Conservation (phyloP, 2,888 invertebrate genomes). For the Taphrorychus bicolor region DNA sequence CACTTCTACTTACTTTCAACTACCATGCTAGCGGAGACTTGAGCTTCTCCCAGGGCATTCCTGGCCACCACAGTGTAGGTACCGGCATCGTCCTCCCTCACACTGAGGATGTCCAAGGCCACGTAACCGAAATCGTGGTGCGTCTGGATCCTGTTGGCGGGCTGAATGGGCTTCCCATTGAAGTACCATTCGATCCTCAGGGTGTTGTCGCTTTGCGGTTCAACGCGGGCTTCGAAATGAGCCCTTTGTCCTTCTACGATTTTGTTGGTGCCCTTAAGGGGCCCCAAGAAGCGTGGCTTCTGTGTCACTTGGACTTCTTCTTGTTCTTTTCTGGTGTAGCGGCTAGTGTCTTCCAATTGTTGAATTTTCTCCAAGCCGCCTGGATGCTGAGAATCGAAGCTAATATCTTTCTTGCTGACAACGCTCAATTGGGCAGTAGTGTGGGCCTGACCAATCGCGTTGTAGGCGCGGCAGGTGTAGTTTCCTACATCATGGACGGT, state of each 20-base stretch:
- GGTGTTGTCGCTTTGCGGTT: constrained; percentile 92
- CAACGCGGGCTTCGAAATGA: constrained; percentile 93
- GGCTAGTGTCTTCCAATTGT: constrained; percentile 83
- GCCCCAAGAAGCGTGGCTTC: constrained; percentile 87
- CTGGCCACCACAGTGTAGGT: constrained; percentile 92
- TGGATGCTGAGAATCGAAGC: constrained; percentile 91
- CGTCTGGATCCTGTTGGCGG: constrained; percentile 90
- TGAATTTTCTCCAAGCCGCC: constrained; percentile 92
- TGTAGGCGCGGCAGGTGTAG: constrained; percentile 89
- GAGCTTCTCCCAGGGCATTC: constrained; percentile 89
- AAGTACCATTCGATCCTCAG: constrained; percentile 97
- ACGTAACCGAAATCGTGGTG: constrained; percentile 98
- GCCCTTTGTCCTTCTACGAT: constrained; percentile 93
- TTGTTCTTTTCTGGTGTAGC: constrained; percentile 69
- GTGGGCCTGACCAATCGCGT: constrained; percentile 84
- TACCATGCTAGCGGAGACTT: constrained; percentile 81
- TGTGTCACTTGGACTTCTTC: constrained; percentile 79
- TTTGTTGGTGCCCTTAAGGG: constrained; percentile 90
- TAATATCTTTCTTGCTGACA: constrained; percentile 83
- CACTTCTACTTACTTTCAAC: constrained; percentile 83
- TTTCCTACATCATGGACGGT: constrained; percentile 88
- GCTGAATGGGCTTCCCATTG: constrained; percentile 89
- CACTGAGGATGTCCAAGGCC: constrained; percentile 91
- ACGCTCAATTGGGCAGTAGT: constrained; percentile 85
- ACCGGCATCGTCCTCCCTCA: constrained; percentile 91